Conservation (phyloP, 1,140 invertebrate species). For the Cotesia glomerata region DNA sequence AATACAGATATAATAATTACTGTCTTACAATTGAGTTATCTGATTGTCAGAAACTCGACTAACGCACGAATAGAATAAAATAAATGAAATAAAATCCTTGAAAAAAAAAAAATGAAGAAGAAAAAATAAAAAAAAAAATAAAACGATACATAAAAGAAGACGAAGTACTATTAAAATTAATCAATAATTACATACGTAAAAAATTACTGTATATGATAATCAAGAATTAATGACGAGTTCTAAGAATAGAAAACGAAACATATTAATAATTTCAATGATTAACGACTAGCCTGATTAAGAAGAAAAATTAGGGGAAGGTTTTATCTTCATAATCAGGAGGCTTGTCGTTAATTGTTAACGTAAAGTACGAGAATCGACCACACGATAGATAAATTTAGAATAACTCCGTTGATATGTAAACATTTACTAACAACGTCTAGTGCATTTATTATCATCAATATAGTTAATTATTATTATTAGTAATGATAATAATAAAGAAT, state of each 20-base stretch:
- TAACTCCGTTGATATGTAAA: constrained; percentile 16
- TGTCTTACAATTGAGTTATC: background rate
- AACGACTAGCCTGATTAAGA: constrained; percentile 37
- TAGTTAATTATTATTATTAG: background rate
- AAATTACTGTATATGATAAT: constrained; percentile 5
- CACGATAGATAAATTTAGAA: constrained; percentile 22
- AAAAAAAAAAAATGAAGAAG: background rate
- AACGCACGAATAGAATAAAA: constrained; percentile 6
- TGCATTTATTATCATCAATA: background rate
- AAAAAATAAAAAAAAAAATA: no score
- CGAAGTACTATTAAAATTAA: background rate
- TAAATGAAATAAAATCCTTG: background rate
- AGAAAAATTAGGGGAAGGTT: constrained; percentile 62
- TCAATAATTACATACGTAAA: background rate
- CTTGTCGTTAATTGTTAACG: constrained; percentile 8
- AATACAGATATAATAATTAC: constrained; percentile 6
- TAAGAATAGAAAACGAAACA: background rate
- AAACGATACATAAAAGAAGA: background rate
- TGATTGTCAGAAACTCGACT: background rate
- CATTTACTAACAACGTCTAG: constrained; percentile 10
- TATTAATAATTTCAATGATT: background rate
- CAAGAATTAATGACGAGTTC: background rate
- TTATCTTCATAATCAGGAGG: constrained; percentile 44
- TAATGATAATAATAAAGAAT: constrained; percentile 1
- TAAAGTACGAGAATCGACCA: constrained; percentile 8